These are phyloP conservation scores for Siniperca knerii DNA, from an alignment of 2,113 vertebrate genomes.

Conservation along the genomic window DNA sequence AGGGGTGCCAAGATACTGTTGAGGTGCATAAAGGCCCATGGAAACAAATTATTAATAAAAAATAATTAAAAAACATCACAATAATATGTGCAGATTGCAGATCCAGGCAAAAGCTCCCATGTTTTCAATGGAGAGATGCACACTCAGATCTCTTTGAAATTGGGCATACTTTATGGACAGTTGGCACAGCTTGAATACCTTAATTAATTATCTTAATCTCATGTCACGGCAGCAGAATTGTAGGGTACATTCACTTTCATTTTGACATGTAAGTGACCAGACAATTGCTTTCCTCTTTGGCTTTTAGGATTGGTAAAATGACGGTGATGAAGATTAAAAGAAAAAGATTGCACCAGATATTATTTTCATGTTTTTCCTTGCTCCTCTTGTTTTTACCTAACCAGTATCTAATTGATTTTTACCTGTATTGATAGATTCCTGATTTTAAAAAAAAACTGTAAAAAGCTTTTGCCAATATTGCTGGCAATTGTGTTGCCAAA, in stretches of 20 bases:
- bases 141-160: not conserved
- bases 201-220: not conserved
- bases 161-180: not conserved
- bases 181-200: not conserved
- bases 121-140: not conserved
- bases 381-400: not conserved
- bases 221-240: not conserved
- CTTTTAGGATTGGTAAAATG: not conserved
- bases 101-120: not conserved
- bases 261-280: not conserved
- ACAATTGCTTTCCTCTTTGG: not conserved
- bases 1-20: not conserved
- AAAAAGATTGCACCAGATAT: not conserved
- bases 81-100: slow-evolving; percentile 7
- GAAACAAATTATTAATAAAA: not conserved
- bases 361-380: not conserved
- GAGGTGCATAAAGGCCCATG: not conserved
- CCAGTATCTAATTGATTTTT: not conserved
- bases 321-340: not conserved
- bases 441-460: too few relatives aligned
- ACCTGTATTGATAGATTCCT: not conserved
- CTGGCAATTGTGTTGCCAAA: not conserved
- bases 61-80: not conserved
- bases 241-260: too few relatives aligned
- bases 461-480: not conserved